phyloP scores from a whole-genome alignment of 2,888 invertebrate species.

The Leptopilina drosophilae region DNA sequence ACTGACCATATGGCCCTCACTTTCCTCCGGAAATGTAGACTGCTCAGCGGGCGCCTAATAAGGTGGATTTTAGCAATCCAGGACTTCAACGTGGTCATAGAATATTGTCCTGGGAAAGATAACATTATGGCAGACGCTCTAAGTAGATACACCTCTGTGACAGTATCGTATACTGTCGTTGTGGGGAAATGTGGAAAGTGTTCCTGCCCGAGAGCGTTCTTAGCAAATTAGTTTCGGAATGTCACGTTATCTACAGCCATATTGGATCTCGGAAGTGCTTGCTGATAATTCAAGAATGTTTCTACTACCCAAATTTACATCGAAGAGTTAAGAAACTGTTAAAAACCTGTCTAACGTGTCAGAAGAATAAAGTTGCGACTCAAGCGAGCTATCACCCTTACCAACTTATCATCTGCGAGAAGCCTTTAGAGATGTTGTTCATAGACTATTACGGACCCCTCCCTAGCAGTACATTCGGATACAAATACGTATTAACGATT shows the following conservation, averaged over 20 bases:
- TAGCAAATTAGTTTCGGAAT: not conserved
- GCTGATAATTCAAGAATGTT: constrained; percentile 29
- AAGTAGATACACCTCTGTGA: constrained; percentile 49
- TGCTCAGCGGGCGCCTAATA: constrained; percentile 58
- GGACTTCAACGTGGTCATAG: constrained; percentile 59
- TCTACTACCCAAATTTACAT: constrained; percentile 21
- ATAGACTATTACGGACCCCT: constrained; percentile 52
- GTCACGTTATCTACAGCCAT: constrained; percentile 43
- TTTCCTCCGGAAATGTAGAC: constrained; percentile 60
- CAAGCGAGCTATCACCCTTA: not conserved
- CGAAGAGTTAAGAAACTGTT: not conserved
- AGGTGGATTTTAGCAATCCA: constrained; percentile 62
- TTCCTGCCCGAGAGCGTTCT: not conserved
- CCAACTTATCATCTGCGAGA: constrained; percentile 30
- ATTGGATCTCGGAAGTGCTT: constrained; percentile 37
- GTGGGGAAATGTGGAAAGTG: not conserved
- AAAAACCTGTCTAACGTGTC: constrained; percentile 20
- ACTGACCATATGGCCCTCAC: constrained; percentile 64
- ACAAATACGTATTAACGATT: constrained; percentile 44
- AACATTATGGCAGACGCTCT: constrained; percentile 60
- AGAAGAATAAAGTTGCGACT: constrained; percentile 42
- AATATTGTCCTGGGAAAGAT: constrained; percentile 57
- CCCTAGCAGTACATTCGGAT: constrained; percentile 39
- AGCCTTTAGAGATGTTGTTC: constrained; percentile 43
- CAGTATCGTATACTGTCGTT: not conserved